A percentile compares a stretch with the other conserved stretches of the same genome.
phyloP scores from a whole-genome alignment of 2,113 vertebrate species.

The Erinaceus europaeus region DNA sequence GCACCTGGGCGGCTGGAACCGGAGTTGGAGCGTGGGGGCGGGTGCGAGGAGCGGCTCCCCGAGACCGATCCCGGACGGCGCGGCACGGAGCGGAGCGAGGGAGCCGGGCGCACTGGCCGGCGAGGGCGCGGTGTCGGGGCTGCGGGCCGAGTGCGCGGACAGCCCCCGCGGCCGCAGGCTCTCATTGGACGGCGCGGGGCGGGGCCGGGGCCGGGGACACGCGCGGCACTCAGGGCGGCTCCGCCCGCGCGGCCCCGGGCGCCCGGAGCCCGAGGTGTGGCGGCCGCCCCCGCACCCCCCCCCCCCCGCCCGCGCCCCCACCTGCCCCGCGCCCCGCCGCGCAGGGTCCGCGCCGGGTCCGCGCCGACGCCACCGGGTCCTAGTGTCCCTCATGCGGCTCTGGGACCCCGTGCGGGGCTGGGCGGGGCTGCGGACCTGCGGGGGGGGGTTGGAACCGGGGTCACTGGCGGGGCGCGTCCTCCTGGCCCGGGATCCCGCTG shows the following conservation, averaged over 20 bases:
- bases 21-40: no score
- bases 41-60: no score
- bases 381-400: slow-evolving; percentile 60
- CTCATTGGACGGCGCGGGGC: slow-evolving; percentile 74
- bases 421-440: no score
- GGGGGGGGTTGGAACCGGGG: no score
- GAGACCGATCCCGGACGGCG: no score
- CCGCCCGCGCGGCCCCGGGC: slow-evolving; percentile 58
- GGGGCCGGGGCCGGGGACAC: slow-evolving; percentile 62
- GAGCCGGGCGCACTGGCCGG: slow-evolving; percentile 29
- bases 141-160: slow-evolving; percentile 47
- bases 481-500: not conserved
- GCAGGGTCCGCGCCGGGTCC: slow-evolving; percentile 4
- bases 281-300: slow-evolving; percentile 26
- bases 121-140: slow-evolving; percentile 28
- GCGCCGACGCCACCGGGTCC: slow-evolving; percentile 67
- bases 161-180: slow-evolving; percentile 46
- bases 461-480: not conserved
- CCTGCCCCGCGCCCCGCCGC: slow-evolving; percentile 36
- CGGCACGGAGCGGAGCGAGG: not conserved
- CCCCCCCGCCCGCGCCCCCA: slow-evolving; percentile 36
- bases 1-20: not conserved
- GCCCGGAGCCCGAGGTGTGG: slow-evolving; percentile 53
- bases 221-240: slow-evolving; percentile 52
- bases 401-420: not conserved